phyloP scores from a whole-genome alignment of 2,113 vertebrate species.

The Takifugu bimaculatus region DNA sequence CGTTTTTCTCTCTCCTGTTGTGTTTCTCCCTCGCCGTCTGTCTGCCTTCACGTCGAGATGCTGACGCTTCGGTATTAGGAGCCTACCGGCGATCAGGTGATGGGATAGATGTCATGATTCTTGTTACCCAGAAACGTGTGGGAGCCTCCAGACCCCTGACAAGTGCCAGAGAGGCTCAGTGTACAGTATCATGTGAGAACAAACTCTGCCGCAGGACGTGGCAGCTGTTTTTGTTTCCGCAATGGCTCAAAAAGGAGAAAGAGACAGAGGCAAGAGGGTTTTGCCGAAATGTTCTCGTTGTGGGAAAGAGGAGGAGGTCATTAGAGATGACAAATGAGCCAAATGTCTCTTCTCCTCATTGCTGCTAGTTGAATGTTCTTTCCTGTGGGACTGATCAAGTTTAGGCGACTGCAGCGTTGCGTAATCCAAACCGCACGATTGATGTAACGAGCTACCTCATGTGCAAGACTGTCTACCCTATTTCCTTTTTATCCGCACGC shows the following conservation, averaged over 20 bases:
- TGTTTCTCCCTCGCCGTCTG: conserved; percentile 28
- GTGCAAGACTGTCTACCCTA: conserved; percentile 11
- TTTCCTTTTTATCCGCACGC: conserved; percentile 2
- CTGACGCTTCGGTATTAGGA: conserved; percentile 41
- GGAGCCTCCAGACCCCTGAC: conserved; percentile 58
- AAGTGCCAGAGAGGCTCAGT: conserved; percentile 44
- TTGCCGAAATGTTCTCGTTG: conserved; percentile 6
- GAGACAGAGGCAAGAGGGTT: background rate
- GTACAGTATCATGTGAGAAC: conserved; percentile 58
- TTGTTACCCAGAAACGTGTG: conserved; percentile 48
- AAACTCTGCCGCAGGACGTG: conserved; percentile 51
- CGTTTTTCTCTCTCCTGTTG: conserved; percentile 29
- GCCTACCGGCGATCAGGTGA: conserved; percentile 47
- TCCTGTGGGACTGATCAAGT: conserved; percentile 29
- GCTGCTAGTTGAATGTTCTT: conserved; percentile 35
- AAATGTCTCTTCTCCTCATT: conserved; percentile 33
- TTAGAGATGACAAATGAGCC: conserved; percentile 14
- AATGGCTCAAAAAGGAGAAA: background rate
- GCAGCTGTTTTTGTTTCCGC: conserved; percentile 49
- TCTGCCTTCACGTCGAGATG: conserved; percentile 21
- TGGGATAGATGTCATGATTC: conserved; percentile 50
- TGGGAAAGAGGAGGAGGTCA: conserved; percentile 12
- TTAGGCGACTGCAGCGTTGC: conserved; percentile 33
- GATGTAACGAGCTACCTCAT: conserved; percentile 4
- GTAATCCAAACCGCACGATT: conserved; percentile 25